Conservation (phyloP, 1,140 invertebrate genomes). For the Psilanteris sp. region DNA sequence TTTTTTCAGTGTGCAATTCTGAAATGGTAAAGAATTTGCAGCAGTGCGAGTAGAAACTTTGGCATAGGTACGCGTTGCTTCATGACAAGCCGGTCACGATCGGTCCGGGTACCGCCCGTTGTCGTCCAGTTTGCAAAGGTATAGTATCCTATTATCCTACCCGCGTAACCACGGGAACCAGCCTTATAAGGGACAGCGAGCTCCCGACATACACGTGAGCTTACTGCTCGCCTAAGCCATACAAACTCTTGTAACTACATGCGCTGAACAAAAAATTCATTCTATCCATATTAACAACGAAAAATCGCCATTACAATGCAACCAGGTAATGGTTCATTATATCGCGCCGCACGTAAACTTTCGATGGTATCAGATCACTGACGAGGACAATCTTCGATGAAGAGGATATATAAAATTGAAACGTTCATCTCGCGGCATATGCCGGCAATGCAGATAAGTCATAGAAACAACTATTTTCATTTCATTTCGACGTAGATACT, state of each 20-base stretch:
- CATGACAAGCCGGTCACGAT: slow-evolving; percentile 72
- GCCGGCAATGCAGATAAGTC: too few species aligned
- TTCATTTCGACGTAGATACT: too few species aligned
- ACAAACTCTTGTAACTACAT: slow-evolving; percentile 48
- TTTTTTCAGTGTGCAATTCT: slow-evolving; percentile 16
- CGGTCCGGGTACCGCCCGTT: slow-evolving; percentile 70
- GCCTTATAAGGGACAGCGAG: slow-evolving; percentile 72
- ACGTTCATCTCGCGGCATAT: too few species aligned
- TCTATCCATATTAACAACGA: slow-evolving; percentile 68
- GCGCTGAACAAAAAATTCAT: slow-evolving; percentile 55
- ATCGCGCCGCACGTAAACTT: slow-evolving; percentile 51
- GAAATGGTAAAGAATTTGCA: slow-evolving; percentile 29
- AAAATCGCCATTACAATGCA: slow-evolving; percentile 64
- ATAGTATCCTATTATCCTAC: slow-evolving; percentile 75
- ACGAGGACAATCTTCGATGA: slow-evolving; percentile 29
- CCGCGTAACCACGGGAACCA: slow-evolving; percentile 67
- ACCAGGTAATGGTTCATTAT: slow-evolving; percentile 68
- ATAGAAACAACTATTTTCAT: too few species aligned
- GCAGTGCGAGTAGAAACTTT: slow-evolving; percentile 26
- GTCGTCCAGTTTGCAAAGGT: slow-evolving; percentile 64
- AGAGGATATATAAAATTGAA: slow-evolving; percentile 17
- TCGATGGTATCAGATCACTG: slow-evolving; percentile 58
- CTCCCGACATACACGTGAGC: slow-evolving; percentile 46
- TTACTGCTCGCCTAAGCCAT: slow-evolving; percentile 32
- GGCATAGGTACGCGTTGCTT: slow-evolving; percentile 55